Evolutionary conservation across 2,888 invertebrate species (phyloP), one percentile per base, ranked within the genome.

Genomic region (Actias luna): DNA sequence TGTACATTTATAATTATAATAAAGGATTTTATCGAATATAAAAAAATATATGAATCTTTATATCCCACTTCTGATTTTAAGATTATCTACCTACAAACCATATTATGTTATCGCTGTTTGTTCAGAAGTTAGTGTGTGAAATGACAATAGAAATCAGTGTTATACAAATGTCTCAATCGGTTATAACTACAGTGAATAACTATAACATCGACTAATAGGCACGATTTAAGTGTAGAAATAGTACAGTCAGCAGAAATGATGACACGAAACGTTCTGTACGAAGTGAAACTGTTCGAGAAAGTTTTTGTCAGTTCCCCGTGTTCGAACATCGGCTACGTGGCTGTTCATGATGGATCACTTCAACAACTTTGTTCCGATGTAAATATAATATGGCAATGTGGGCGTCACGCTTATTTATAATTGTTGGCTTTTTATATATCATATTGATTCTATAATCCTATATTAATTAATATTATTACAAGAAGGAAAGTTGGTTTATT

Each of bases 271-370:
- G 10, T 55, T 29, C 2, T 55, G 55, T 29, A 29, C 14, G 10
- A 29, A 55, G 29, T 55, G n/a, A 55, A 55, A 29, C 55, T 55
- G 55, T 25, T 50, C 25, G 29, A 29, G 42, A 39, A 62, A 64
- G 25, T 62, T 62, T 58, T 58, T 62, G 58, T 58, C 61, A 62
- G 58, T 42, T 62, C n/a, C n/a, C 42, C 29, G 22, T 62, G 61
- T 62, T 62, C 22, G 14, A 39, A 58, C 57, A 61, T 31, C 10
- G 42, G 27, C 7, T 55, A n/a, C 29, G 25, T 25, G 2, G n/a
- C 7, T 29, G 16, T 55, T 55, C 8, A 29, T 55, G 55, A 55
- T 55, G 29, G 55, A 55, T 55, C 55, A n/a, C 55, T 55, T 55
- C 27, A 27, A 27, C 16, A 55, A 55, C 55, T 55, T 55, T n/a